Percentiles rank a stretch among this genome's conserved stretches.
Conservation (phyloP, 2,888 invertebrate species). For the Caenorhabditis auriculariae region DNA sequence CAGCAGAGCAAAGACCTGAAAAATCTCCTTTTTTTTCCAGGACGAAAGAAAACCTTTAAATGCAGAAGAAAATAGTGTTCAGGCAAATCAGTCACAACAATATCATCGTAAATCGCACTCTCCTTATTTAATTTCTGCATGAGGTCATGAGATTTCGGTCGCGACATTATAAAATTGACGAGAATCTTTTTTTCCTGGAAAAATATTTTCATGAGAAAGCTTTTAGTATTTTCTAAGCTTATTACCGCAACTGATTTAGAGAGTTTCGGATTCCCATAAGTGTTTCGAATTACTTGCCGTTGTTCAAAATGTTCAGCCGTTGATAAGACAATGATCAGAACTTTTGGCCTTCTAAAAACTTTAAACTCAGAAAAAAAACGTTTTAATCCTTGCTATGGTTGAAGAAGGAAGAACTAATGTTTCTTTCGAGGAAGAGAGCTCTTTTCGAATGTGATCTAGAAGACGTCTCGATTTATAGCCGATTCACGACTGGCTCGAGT, state of each 20-base stretch:
- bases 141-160: constrained; percentile 9
- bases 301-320: constrained; percentile 22
- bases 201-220: background rate
- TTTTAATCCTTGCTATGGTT: too few species aligned
- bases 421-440: too few species aligned
- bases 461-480: too few species aligned
- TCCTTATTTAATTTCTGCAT: constrained; percentile 19
- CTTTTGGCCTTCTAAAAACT: constrained; percentile 18
- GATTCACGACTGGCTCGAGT: too few species aligned
- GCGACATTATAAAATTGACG: constrained; percentile 15
- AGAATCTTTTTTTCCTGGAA: too few species aligned
- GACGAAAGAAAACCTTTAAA: too few species aligned
- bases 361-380: too few species aligned
- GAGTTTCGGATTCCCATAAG: constrained; percentile 30
- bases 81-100: constrained; percentile 27
- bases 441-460: too few species aligned
- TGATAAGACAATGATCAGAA: constrained; percentile 27
- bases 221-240: background rate
- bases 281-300: constrained; percentile 29
- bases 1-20: too few species aligned
- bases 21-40: too few species aligned
- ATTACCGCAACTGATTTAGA: too few species aligned
- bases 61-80: constrained; percentile 32
- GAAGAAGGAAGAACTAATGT: too few species aligned
- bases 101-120: constrained; percentile 19